phyloP scores from a whole-genome alignment of 1,140 invertebrate species.

The Drosophila lini region DNA sequence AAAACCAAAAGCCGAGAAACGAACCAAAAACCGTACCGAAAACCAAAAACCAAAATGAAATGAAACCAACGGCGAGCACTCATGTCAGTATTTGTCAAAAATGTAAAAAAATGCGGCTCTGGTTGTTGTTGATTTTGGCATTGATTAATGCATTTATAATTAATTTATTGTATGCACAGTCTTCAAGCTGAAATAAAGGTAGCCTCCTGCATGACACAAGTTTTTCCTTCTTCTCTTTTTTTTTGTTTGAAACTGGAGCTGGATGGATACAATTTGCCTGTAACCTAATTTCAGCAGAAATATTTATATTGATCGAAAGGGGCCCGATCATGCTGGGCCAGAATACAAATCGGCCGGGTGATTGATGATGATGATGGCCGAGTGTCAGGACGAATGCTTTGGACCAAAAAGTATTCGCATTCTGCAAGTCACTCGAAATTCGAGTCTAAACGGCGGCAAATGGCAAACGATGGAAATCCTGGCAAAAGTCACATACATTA shows the following conservation, averaged over 20 bases:
- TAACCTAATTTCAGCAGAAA: conserved; percentile 81
- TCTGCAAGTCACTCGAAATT: conserved; percentile 74
- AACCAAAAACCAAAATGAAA: conserved; percentile 21
- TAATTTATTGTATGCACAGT: conserved; percentile 76
- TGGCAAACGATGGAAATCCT: conserved; percentile 61
- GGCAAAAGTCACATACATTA: conserved; percentile 83
- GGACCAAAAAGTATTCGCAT: conserved; percentile 23
- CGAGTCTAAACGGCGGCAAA: conserved; percentile 50
- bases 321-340: conserved; percentile 46
- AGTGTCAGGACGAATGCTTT: conserved; percentile 56
- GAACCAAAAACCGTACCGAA: conserved; percentile 22
- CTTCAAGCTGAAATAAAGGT: conserved; percentile 23
- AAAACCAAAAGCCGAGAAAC: conserved; percentile 12
- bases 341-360: conserved; percentile 49
- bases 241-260: conserved; percentile 47
- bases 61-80: conserved; percentile 56
- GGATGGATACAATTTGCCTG: conserved; percentile 57
- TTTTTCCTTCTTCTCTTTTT: conserved; percentile 18
- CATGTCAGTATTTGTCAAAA: conserved; percentile 83
- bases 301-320: conserved; percentile 76
- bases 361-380: conserved; percentile 71
- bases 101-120: conserved; percentile 34
- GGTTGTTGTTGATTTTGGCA: conserved; percentile 66
- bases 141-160: conserved; percentile 83
- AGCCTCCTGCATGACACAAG: conserved; percentile 67